Conservation (phyloP, 37 sponge, comb jelly and placozoan genomes). For the Spongia lamella region DNA sequence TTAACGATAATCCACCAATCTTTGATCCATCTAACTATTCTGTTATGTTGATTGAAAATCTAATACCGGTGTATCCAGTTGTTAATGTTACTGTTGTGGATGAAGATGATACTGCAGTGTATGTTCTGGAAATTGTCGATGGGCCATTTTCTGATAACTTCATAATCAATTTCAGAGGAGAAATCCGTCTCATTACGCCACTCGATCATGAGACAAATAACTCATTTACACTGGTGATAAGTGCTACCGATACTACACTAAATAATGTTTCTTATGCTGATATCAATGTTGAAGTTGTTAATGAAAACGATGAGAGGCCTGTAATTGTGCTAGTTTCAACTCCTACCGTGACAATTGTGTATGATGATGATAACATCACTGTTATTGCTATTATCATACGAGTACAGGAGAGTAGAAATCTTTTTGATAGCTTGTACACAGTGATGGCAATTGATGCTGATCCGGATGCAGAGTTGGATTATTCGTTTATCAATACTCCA, state of each 20-base stretch:
- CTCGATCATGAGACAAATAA: conserved; percentile 53
- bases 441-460: too few relatives aligned
- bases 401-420: too few relatives aligned
- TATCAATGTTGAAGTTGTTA: conserved; percentile 38
- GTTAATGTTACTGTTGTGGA: conserved; percentile 50
- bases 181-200: neutral
- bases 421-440: too few relatives aligned
- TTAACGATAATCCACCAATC: conserved; percentile 46
- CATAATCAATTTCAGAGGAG: conserved; percentile 41
- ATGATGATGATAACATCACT: conserved; percentile 5
- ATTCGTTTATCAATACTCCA: too few relatives aligned
- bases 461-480: too few relatives aligned
- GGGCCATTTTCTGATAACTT: conserved; percentile 12
- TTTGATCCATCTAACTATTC: conserved; percentile 25
- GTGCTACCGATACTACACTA: conserved; percentile 37
- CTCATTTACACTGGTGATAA: conserved; percentile 17
- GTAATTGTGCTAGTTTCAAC: conserved; percentile 6
- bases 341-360: conserved; percentile 22
- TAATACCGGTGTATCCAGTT: conserved; percentile 10
- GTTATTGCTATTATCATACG: conserved; percentile 26
- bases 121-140: neutral
- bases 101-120: conserved; percentile 50
- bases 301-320: conserved; percentile 61
- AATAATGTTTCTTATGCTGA: neutral
- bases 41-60: conserved; percentile 38